Evolutionary conservation across 2,113 vertebrate genomes (phyloP), one percentile per base, ranked within the genome.

Genomic region (Pheucticus melanocephalus): DNA sequence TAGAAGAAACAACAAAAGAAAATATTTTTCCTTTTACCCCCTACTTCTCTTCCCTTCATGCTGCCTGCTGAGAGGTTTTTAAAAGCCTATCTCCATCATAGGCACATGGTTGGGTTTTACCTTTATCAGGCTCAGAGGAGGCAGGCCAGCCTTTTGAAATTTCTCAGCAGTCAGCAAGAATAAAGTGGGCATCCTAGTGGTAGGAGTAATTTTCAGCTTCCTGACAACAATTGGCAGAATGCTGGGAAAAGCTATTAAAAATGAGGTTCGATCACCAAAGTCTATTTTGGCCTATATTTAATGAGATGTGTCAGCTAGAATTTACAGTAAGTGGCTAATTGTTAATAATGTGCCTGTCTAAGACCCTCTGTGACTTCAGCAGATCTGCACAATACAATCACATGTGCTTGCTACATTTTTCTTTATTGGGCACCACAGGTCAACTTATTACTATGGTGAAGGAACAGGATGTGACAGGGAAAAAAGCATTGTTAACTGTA

Each of bases 251-350:
- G 95, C 96, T 97, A 94, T 97, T 96, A 96, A 97, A 96, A 97
- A 95, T 94, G 94, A 97, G 76, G 87, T 97, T 97, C 23, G 66
- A 94, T 97, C 94, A 95, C 94, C 70, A 66, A 95, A 91, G 82
- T 94, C 96, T 95, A 87, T 97, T 97, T 91, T 95, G 95, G 93
- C 95, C 78, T 91, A 83, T 91, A 94, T 88, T 94, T 97, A 97
- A 97, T 97, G 94, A 97, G 96, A 93, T 90, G 78, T 96, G 94
- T 96, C 94, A 94, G 89, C 94, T 88, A 95, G 89, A 97, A 96
- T 94, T 96, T 97, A 97, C 96, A 95, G 88, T 97, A 97, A 97
- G 92, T 96, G 96, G 93, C 94, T 97, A 97, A 97, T 97, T 96
- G 95, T 96, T 97, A 97, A 97, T 96, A 96, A 96, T 93, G 95